Base-by-base conservation (phyloP, 2,888 invertebrate species). In the Adineta ricciae region DNA sequence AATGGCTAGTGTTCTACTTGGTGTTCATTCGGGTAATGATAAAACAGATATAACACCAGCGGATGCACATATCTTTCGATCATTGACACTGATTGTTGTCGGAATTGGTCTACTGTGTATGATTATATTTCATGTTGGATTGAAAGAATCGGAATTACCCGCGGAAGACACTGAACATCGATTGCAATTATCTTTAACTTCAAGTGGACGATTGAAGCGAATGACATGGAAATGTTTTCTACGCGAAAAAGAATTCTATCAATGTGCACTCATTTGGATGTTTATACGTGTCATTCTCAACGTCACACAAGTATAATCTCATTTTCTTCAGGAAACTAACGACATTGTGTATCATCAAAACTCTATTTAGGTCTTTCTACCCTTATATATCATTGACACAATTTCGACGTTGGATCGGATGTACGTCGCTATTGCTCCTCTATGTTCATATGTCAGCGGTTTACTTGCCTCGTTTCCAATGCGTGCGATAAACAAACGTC, bases 281-380 rank as follows among this genome's bases (percentile, higher is more conserved):
- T 93, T 94, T 83, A 94, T 95, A n/a, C 92, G 95, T 88, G 90
- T 96, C 84, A 94, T 94, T 88, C 94, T 94, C 46, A 96, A 96
- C 91, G 92, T 96, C 85, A 93, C 94, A 21, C 95, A 95, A 91
- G 94, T 64, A 64, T 19, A 36, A n/a, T n/a, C n/a, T n/a, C n/a
- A n/a, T n/a, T n/a, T n/a, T n/a, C n/a, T n/a, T n/a, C n/a, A n/a
- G n/a, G n/a, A n/a, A n/a, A n/a, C n/a, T n/a, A n/a, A n/a, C n/a
- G n/a, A n/a, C n/a, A n/a, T n/a, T n/a, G 27, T 7, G 1, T 14
- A 16, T 11, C 16, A 27, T 16, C 1, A 64, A 2, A 14, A 14
- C 5, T 32, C 11, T 16, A 27, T 64, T 64, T 64, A 64, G 64
- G 64, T 78, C 1, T 78, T 41, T 78, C 24, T 78, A 78, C 78